These are phyloP conservation scores for Oryzias javanicus DNA, from an alignment of 2,113 vertebrate species.

Conservation along the genomic window DNA sequence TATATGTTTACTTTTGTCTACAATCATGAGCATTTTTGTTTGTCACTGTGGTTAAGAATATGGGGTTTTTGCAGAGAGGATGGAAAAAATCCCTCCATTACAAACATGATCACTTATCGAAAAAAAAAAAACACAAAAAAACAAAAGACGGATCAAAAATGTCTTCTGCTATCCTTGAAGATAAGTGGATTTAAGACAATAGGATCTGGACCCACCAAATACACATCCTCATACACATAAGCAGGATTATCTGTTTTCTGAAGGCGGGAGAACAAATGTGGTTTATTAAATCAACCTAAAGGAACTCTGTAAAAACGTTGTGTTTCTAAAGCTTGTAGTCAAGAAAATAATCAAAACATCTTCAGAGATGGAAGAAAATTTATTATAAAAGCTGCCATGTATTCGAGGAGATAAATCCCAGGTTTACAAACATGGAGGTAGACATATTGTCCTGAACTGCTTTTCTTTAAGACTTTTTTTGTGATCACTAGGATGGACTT, in stretches of 20 bases:
- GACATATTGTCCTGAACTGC: too few relatives aligned
- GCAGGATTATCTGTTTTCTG: neutral
- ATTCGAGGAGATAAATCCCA: neutral
- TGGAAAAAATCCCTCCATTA: conserved; percentile 16
- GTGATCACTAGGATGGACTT: too few relatives aligned
- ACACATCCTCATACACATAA: neutral
- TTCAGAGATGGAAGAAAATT: neutral
- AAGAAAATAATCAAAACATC: neutral
- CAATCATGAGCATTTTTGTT: too few relatives aligned
- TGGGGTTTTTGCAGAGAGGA: too few relatives aligned
- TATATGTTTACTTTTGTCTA: too few relatives aligned
- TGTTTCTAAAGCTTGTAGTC: neutral
- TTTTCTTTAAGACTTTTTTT: too few relatives aligned
- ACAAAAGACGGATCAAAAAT: conserved; percentile 57
- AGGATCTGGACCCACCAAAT: neutral
- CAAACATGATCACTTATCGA: conserved; percentile 41
- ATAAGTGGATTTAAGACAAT: conserved; percentile 50
- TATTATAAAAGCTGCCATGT: neutral
- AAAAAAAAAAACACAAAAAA: conserved; percentile 49
- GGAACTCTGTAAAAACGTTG: neutral
- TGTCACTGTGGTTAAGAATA: too few relatives aligned
- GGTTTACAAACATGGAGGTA: neutral
- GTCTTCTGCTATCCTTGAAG: conserved; percentile 47
- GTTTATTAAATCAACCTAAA: too few relatives aligned
- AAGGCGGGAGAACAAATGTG: neutral